Percentiles rank a stretch among this genome's conserved stretches.
Evolutionary conservation across 2,888 invertebrate species (phyloP).

Genomic region (Globia sparganii): DNA sequence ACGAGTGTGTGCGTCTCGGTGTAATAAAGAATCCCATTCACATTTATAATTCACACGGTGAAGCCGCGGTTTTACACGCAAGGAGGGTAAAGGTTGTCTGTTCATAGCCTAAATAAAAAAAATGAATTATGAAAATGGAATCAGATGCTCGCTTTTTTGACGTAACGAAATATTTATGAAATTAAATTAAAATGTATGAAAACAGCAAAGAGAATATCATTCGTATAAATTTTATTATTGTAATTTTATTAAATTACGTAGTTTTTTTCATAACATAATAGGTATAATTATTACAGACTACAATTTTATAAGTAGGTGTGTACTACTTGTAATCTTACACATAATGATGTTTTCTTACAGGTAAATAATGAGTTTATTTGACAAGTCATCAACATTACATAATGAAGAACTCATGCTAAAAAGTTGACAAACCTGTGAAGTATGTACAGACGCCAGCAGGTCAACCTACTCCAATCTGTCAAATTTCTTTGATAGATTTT

Average conservation of each 20-base stretch:
- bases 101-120: conserved; percentile 50
- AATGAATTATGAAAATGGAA: conserved; percentile 27
- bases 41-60: conserved; percentile 64
- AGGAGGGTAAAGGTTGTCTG: conserved; percentile 65
- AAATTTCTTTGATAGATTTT: no score
- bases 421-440: neutral
- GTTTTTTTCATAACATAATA: neutral
- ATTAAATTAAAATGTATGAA: conserved; percentile 4
- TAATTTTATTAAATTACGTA: neutral
- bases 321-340: neutral
- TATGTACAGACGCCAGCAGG: no score
- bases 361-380: conserved; percentile 11
- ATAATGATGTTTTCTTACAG: neutral
- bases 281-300: neutral
- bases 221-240: conserved; percentile 1
- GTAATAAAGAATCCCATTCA: conserved; percentile 61
- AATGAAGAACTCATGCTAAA: neutral
- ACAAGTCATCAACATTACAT: conserved; percentile 1
- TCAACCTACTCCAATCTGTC: no score
- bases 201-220: neutral
- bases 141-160: conserved; percentile 33
- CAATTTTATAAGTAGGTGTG: neutral
- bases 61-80: conserved; percentile 60
- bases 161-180: conserved; percentile 22
- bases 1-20: conserved; percentile 37